Evolutionary conservation across 2,888 invertebrate genomes (phyloP), one percentile per base, ranked within the genome.

Genomic region (Lysandra coridon): DNA sequence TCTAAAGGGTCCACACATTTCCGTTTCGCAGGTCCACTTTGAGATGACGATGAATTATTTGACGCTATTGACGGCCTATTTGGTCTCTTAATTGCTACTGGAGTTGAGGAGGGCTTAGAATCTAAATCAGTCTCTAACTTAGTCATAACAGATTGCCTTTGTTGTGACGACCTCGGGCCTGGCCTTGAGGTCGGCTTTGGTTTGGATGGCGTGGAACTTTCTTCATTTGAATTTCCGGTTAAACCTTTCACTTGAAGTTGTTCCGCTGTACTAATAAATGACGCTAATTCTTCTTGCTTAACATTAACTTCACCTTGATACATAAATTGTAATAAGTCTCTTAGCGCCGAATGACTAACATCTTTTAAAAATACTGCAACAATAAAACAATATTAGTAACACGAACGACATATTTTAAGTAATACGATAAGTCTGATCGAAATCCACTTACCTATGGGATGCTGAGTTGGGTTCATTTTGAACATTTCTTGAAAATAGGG

Each of bases 401-500:
- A 60, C 37, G 37, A n/a, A 64, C 53, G 3, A 33, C 0, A 83
- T 5, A 83, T 23, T 23, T 0, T 83, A 73, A 80, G 40, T 77
- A 49, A 10, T 49, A 12, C 81, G 1, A 23, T 2, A 62, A 64
- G 10, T 23, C 64, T 3, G 12, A 12, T 64, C 2, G 2, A 76
- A 69, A 4, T 57, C 49, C 3, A 85, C 93, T 90, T 91, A 96
- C 96, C 96, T 95, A 96, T 95, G 84, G 96, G 96, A 93, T 96
- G 96, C 87, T 96, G 95, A 88, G 96, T 96, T 84, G 96, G 95
- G 89, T 96, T 96, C 96, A 96, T 95, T 92, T 96, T 96, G 92
- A 96, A 96, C 95, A 96, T 96, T 92, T 96, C 96, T 90, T 96
- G 96, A 88, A 96, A 96, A 92, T 96, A 96, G 81, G 96, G 96